Evolutionary conservation across 2,797 vertebrate species (phyloP).

Genomic region (Alcedo atthis): DNA sequence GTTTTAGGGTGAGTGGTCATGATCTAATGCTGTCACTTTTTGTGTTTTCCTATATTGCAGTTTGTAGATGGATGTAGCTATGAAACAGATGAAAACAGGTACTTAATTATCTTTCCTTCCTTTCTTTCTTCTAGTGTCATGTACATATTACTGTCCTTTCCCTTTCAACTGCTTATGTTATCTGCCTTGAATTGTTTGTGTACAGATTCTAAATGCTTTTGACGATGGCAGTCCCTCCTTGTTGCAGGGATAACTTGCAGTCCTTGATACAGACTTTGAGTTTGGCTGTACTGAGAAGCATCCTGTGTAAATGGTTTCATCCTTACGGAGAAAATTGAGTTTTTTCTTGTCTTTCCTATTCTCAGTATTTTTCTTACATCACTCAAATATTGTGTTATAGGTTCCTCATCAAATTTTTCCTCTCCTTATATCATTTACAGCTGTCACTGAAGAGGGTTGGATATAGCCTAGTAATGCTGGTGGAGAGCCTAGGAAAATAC

Average conservation of each 20-base stretch:
- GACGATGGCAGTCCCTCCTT: neutral
- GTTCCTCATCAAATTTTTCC: neutral
- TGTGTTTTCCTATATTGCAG: neutral
- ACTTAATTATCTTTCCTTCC: neutral
- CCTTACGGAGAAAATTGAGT: neutral
- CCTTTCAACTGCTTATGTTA: neutral
- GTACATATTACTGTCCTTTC: neutral
- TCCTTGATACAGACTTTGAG: neutral
- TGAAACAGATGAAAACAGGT: neutral
- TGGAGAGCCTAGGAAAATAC: constrained; percentile 60
- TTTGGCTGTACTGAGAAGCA: neutral
- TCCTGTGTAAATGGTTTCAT: neutral
- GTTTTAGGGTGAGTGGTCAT: neutral
- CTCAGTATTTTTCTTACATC: fast-evolving
- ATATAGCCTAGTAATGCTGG: constrained; percentile 20
- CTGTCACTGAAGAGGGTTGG: neutral
- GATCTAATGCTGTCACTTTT: neutral
- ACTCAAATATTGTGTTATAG: neutral
- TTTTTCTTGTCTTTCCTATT: neutral
- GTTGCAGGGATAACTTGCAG: neutral
- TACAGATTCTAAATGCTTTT: neutral
- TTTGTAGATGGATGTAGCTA: neutral
- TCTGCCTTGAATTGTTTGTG: neutral
- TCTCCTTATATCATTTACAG: neutral
- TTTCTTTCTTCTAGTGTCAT: neutral